A percentile compares a stretch with the other conserved stretches of the same genome.
Conservation (phyloP, 2,113 vertebrate species). For the Carlito syrichta region DNA sequence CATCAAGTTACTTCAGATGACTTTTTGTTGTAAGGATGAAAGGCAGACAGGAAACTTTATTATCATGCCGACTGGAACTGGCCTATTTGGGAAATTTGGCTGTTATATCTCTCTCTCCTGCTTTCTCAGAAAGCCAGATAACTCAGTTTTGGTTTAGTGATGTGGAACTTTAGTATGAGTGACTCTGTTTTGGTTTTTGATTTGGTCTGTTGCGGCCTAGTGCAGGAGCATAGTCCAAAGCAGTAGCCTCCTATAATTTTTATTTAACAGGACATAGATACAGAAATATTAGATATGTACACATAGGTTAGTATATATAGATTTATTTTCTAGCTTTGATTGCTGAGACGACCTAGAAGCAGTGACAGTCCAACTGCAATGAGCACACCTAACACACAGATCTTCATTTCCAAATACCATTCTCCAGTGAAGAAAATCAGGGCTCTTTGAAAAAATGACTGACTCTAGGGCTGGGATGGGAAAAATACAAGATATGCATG, state of each 20-base stretch:
- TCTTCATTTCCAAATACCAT: constrained; percentile 3
- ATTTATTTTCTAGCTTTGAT: background rate
- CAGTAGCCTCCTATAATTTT: background rate
- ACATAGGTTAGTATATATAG: background rate
- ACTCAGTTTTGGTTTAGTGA: background rate
- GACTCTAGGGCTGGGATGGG: background rate
- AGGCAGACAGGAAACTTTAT: background rate
- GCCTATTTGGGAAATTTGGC: background rate
- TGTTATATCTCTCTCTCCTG: background rate
- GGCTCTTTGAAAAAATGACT: background rate
- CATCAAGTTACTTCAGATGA: background rate
- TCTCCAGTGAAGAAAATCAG: background rate
- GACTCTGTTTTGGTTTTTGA: background rate
- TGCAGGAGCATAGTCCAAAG: background rate
- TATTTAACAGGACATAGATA: background rate
- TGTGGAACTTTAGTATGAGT: background rate
- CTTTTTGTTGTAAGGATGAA: background rate
- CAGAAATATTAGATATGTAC: background rate
- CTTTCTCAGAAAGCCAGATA: background rate
- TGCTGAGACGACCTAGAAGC: background rate
- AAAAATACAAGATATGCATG: background rate
- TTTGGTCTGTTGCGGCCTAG: background rate
- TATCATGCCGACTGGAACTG: background rate
- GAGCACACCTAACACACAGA: background rate
- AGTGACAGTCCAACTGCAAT: background rate